phyloP scores from a whole-genome alignment of 1,140 invertebrate genomes.

The Danaus melanippus region DNA sequence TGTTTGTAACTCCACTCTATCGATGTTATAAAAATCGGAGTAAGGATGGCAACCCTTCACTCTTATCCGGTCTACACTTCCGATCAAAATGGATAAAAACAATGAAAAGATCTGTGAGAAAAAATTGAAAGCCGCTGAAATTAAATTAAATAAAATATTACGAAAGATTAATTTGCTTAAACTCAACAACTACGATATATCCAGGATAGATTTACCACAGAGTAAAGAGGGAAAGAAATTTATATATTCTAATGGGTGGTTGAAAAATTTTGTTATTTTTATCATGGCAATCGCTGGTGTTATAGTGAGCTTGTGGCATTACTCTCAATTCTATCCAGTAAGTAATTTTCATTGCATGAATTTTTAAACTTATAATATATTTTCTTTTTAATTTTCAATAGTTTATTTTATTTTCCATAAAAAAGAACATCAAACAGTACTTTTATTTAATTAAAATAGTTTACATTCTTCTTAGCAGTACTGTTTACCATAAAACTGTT shows the following conservation, averaged over 20 bases:
- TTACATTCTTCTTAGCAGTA: no score
- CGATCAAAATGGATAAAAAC: conserved; percentile 17
- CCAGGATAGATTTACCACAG: conserved; percentile 26
- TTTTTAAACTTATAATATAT: not conserved
- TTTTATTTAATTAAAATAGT: no score
- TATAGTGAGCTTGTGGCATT: conserved; percentile 13
- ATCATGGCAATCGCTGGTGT: conserved; percentile 2
- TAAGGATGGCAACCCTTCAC: conserved; percentile 23
- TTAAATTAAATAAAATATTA: conserved; percentile 46
- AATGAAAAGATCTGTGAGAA: conserved; percentile 40
- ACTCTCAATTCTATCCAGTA: conserved; percentile 11
- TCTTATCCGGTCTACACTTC: not conserved
- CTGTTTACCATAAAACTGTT: no score
- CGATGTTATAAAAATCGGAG: conserved; percentile 34
- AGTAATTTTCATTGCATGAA: not conserved
- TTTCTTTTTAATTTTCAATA: not conserved
- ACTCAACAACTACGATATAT: conserved; percentile 35
- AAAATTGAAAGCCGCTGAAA: conserved; percentile 46
- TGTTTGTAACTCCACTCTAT: conserved; percentile 8
- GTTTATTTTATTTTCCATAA: not conserved
- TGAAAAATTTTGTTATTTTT: conserved; percentile 3
- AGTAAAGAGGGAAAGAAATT: conserved; percentile 5
- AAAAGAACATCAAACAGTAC: no score
- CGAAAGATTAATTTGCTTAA: conserved; percentile 48
- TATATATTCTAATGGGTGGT: not conserved